Evolutionary conservation across 1,140 invertebrate genomes (phyloP), one percentile per base, ranked within the genome.

Genomic region (Drosophila baimaii): DNA sequence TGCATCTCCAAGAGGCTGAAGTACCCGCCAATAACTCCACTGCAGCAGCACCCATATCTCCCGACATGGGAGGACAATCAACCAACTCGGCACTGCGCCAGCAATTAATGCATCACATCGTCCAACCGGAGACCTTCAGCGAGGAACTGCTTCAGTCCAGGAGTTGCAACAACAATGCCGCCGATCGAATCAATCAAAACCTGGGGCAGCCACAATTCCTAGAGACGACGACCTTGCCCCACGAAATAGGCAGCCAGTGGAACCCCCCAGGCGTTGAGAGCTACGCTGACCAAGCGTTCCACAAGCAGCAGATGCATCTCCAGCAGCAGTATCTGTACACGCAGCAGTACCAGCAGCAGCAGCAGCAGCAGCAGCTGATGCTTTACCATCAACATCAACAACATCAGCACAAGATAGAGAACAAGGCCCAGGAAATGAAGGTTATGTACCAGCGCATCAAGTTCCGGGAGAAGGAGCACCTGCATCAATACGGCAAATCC

Each of bases 351-450:
- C 66, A 37, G 9, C 61, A 52, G 4, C 33, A 15, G 41, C 41
- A 51, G 12, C 25, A 37, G 23, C 73, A 77, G 47, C 37, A 58
- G 21, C 74, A 58, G n/a, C 52, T 57, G 0, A 6, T 29, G 0
- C 13, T 76, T 8, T 62, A 54, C 52, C 72, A 86, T n/a, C 49
- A 70, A n/a, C 64, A 75, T 13, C 62, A 68, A 15, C 49, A 70
- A n/a, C 64, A 75, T 13, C 62, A 68, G 17, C 19, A 54, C 31
- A 52, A 68, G 3, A 15, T 44, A 0, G 44, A 61, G 1, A 41
- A 57, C 2, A 57, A 81, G 13, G 13, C 89, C n/a, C 58, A 83
- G n/a, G 62, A 86, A 25, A 47, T 89, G 2, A 69, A 64, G 10
- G 33, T 57, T n/a, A 41, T 84, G 43, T 55, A 73, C 12, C 55